Percentiles rank a stretch among this genome's conserved stretches.
These are phyloP conservation scores for Pseudotriccus pelzelni DNA, from an alignment of 2,797 vertebrate species.

Conservation along the genomic window DNA sequence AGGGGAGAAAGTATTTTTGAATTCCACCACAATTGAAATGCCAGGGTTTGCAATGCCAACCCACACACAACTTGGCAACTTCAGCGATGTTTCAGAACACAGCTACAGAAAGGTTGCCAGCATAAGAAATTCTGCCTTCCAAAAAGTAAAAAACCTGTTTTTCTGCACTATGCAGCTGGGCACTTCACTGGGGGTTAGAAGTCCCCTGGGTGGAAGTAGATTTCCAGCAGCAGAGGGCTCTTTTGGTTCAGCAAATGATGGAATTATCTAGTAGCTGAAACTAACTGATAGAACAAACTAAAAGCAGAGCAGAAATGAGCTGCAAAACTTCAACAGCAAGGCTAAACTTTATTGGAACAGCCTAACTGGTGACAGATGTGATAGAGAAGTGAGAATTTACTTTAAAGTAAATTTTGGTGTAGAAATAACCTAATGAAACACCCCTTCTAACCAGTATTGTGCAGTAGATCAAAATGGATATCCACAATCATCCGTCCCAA, in stretches of 20 bases:
- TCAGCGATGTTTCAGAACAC: neutral
- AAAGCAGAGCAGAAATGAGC: neutral
- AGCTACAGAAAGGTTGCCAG: neutral
- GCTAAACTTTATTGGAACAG: neutral
- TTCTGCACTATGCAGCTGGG: neutral
- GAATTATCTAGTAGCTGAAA: neutral
- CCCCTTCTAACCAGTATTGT: neutral
- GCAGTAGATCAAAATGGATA: neutral
- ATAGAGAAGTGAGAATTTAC: neutral
- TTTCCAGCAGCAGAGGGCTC: slow-evolving; percentile 43
- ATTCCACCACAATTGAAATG: neutral
- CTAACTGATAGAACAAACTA: neutral
- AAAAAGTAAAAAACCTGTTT: neutral
- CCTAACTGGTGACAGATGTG: slow-evolving; percentile 8
- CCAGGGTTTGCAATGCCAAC: slow-evolving; percentile 18
- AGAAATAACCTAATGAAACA: neutral
- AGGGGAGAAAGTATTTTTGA: neutral
- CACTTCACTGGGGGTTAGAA: neutral
- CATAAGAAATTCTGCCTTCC: neutral
- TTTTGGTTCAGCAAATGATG: slow-evolving; percentile 10
- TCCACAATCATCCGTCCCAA: neutral
- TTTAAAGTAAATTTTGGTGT: neutral
- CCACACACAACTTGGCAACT: neutral
- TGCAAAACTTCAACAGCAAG: neutral
- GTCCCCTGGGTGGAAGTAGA: neutral